These are phyloP conservation scores for Jaculus jaculus DNA, from an alignment of 2,113 vertebrate genomes.

Conservation along the genomic window DNA sequence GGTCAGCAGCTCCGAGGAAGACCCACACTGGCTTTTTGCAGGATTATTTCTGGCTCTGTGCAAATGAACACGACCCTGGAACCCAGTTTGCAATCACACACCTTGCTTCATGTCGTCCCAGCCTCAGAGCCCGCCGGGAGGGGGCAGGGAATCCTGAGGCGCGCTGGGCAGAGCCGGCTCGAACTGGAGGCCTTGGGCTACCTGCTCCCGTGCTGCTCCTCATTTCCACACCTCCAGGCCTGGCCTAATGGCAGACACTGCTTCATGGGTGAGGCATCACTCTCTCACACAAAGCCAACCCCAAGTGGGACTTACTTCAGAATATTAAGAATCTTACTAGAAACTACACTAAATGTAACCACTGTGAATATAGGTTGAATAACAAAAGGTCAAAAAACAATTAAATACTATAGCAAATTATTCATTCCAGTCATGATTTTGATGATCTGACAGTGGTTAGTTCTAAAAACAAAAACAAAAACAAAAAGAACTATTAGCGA, in stretches of 20 bases:
- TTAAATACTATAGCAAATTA: conserved; percentile 33
- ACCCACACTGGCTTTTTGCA: background rate
- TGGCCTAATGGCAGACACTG: background rate
- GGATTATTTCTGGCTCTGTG: conserved; percentile 52
- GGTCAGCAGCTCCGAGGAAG: conserved; percentile 33
- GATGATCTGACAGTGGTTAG: conserved; percentile 25
- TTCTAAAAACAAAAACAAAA: conserved; percentile 56
- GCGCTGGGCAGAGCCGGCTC: background rate
- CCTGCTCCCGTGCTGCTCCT: background rate
- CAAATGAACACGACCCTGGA: conserved; percentile 47
- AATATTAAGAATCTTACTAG: conserved; percentile 40
- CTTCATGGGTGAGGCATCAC: conserved; percentile 26
- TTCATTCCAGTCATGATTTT: background rate
- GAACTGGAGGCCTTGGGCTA: conserved; percentile 13
- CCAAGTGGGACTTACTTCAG: conserved; percentile 42
- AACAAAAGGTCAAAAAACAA: background rate
- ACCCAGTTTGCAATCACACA: conserved; percentile 25
- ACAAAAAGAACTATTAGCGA: background rate
- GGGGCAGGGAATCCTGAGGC: conserved; percentile 46
- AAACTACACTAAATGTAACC: background rate
- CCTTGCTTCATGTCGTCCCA: conserved; percentile 40
- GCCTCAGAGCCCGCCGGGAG: conserved; percentile 29
- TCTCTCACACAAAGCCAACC: background rate
- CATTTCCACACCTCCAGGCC: background rate
- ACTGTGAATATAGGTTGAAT: conserved; percentile 19